These are phyloP conservation scores for Callocephalon fimbriatum DNA, from an alignment of 2,113 vertebrate genomes.

Conservation along the genomic window DNA sequence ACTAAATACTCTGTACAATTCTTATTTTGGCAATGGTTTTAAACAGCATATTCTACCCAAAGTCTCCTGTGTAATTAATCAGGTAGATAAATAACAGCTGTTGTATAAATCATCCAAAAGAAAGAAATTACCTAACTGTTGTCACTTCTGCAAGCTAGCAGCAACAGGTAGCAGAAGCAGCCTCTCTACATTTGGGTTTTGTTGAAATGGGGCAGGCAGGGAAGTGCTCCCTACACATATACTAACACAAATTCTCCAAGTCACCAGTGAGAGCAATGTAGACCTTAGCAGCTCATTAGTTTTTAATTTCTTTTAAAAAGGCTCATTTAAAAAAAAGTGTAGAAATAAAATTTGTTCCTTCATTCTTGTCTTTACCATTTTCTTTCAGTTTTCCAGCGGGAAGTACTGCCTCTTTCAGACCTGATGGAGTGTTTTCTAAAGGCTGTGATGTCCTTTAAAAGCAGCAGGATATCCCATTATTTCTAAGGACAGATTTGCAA, in stretches of 20 bases:
- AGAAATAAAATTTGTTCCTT: neutral
- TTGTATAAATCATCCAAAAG: neutral
- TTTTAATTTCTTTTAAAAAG: neutral
- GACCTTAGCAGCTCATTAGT: neutral
- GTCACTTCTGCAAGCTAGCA: neutral
- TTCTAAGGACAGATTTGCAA: neutral
- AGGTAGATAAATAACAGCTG: neutral
- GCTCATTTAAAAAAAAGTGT: neutral
- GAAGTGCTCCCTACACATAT: accelerated
- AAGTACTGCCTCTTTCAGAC: neutral
- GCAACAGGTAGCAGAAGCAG: neutral
- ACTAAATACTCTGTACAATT: neutral
- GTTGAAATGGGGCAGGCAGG: neutral
- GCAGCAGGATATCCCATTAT: neutral
- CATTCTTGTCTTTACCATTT: neutral
- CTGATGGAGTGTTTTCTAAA: neutral
- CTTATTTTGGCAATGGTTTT: neutral
- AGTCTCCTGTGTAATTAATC: neutral
- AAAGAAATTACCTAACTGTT: neutral
- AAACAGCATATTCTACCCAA: neutral
- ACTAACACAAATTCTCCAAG: neutral
- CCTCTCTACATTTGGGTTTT: neutral
- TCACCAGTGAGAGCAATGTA: neutral
- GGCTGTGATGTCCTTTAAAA: neutral
- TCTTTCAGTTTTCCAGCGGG: neutral